Base-by-base conservation (phyloP, 2,113 vertebrate species). In the Apodemus sylvaticus region DNA sequence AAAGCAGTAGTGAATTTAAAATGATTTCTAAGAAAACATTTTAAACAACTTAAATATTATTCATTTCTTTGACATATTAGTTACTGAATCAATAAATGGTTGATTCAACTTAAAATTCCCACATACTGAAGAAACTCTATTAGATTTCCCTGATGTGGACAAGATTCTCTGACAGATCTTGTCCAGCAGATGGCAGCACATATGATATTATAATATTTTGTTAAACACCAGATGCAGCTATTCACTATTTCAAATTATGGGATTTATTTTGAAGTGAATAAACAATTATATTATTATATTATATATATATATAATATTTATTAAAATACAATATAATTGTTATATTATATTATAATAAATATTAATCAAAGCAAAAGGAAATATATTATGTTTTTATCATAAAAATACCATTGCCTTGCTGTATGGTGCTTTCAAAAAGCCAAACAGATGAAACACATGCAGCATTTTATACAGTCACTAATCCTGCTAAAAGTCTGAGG, bases 111-210 rank as follows among this genome's bases (percentile, higher is more conserved):
- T 73, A 34, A 10, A 90, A 82, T 45, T 68, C 2, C 60, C 29
- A n/a, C 1, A 87, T 22, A 31, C 13, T 1, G 71, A 17, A 58
- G 53, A n/a, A n/a, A 36, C 16, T 22, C 29, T 60, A 36, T 14
- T 60, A 9, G 11, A 39, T 60, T 39, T 16, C 36, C 6, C 48
- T 29, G 3, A 5, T 16, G 31, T n/a, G 0, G 20, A 19, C 58
- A n/a, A 48, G 45, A 48, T 48, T 31, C 13, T 89, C 29, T 89
- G 5, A 83, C 3, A 74, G 7, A 14, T 74, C 5, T 48, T 53
- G 17, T 26, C 77, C 97, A 97, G 91, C 89, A 98, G 95, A 95
- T 95, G 97, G 97, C 97, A 97, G 91, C 87, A 90, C 83, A 76
- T 76, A 45, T 78, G 93, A 87, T 64, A 58, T 53, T 48, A 68